Conservation (phyloP, 2,797 vertebrate species). For the Danio aesculapii region DNA sequence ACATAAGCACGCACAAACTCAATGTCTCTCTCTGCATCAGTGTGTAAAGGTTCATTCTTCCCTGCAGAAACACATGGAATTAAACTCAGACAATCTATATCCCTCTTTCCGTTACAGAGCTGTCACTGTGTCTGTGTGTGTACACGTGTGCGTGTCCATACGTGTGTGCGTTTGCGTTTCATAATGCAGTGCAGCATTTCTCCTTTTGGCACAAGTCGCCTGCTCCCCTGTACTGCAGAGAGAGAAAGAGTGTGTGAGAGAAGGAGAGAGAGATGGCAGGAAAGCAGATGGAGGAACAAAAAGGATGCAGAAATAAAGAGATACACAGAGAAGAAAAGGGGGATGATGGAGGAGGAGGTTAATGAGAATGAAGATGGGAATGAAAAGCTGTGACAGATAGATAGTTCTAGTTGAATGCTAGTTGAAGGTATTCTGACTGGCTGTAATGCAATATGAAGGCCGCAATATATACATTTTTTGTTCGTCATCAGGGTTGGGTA, state of each 20-base stretch:
- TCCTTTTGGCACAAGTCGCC: constrained; percentile 81
- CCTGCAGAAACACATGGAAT: constrained; percentile 21
- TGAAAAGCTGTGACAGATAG: constrained; percentile 37
- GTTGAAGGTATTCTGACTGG: constrained; percentile 17
- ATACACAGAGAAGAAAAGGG: constrained; percentile 67
- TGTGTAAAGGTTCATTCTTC: constrained; percentile 23
- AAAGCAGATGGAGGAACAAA: constrained; percentile 69
- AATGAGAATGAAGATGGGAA: constrained; percentile 42
- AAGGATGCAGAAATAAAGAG: constrained; percentile 67
- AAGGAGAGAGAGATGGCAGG: constrained; percentile 63
- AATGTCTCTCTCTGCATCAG: not conserved
- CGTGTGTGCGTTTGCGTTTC: constrained; percentile 69
- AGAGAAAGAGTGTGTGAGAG: constrained; percentile 75
- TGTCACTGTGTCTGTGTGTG: constrained; percentile 24
- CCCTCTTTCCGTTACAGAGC: constrained; percentile 22
- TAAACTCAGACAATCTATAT: constrained; percentile 17
- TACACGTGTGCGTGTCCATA: constrained; percentile 32
- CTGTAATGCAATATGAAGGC: not conserved
- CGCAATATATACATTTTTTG: no score
- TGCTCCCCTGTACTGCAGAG: constrained; percentile 81
- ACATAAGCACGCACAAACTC: not conserved
- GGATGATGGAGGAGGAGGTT: constrained; percentile 54
- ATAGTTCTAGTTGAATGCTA: not conserved
- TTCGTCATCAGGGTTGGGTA: no score
- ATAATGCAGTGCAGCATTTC: constrained; percentile 83